Base-by-base conservation (phyloP, 2,113 vertebrate genomes). In the Polypterus senegalus region DNA sequence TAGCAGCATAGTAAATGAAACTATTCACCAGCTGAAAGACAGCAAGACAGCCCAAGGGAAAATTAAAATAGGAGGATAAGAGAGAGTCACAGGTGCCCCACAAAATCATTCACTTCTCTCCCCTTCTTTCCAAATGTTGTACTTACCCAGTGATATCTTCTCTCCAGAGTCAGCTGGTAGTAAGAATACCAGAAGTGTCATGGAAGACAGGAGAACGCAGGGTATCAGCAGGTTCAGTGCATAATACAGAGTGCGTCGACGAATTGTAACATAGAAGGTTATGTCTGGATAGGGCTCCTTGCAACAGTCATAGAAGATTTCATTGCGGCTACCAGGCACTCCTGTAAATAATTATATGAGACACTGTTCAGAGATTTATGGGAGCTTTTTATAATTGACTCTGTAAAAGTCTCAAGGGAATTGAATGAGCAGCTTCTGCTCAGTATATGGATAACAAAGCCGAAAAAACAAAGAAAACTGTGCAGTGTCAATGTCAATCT, bases 161-260 rank as follows among this genome's bases (percentile, higher is more conserved):
- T 91, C 89, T 57, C 86, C 87, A 3, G 87, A 85, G 68, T 87
- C 88, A 4, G 82, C 87, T 4, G 88, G 89, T 57, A 89, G 80
- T 72, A 88, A 81, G 59, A 87, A 89, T 64, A 85, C 80, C 5
- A 86, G 83, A 53, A 88, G 72, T 3, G 83, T 85, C 83, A 86
- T 86, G 4, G 83, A 85, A 7, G 84, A 88, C 10, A 88, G 80
- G 56, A 86, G 73, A 61, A 87, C 78, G 3, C 86, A 88, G 27
- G 86, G 86, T 68, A 88, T 79, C 65, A 88, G 81, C 48, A 89
- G 77, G 65, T 88, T 87, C 63, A 88, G 77, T 52, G 84, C 86
- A 8, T 88, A 86, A 76, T 85, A 88, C 7, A 87, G 82, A 0
- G 83, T 87, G 44, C 86, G 72, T 46, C 85, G 73, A 5, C 85